phyloP scores from a whole-genome alignment of 2,113 vertebrate species.

The Colaptes auratus region DNA sequence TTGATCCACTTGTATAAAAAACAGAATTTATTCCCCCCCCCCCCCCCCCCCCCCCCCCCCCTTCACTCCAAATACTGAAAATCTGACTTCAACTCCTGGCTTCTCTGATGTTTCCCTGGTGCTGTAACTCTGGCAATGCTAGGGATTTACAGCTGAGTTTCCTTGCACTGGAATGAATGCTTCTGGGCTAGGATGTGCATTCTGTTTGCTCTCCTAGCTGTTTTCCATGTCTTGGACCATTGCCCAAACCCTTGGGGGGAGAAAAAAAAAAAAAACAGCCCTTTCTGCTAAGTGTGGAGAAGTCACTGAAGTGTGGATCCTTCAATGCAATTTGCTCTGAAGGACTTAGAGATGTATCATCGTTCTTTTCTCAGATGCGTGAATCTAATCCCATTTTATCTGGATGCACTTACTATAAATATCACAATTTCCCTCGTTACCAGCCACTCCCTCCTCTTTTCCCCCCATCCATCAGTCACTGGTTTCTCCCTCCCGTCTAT shows the following conservation, averaged over 20 bases:
- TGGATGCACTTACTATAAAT: neutral
- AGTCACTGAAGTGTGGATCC: neutral
- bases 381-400: neutral
- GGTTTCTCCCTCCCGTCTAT: fast-evolving
- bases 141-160: neutral
- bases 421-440: neutral
- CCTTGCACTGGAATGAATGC: neutral
- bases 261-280: neutral
- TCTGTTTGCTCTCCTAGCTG: neutral
- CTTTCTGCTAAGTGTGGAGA: neutral
- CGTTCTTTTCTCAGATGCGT: neutral
- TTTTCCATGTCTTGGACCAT: neutral
- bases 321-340: neutral
- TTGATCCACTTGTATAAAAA: neutral
- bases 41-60: neutral
- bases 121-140: neutral
- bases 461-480: neutral
- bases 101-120: neutral
- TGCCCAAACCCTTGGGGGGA: neutral
- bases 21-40: neutral
- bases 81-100: neutral
- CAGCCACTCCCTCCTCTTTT: neutral
- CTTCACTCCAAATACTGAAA: neutral
- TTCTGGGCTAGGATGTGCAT: neutral
- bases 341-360: neutral